Conservation (phyloP, 2,888 invertebrate genomes). For the Ischnus inquisitorius region DNA sequence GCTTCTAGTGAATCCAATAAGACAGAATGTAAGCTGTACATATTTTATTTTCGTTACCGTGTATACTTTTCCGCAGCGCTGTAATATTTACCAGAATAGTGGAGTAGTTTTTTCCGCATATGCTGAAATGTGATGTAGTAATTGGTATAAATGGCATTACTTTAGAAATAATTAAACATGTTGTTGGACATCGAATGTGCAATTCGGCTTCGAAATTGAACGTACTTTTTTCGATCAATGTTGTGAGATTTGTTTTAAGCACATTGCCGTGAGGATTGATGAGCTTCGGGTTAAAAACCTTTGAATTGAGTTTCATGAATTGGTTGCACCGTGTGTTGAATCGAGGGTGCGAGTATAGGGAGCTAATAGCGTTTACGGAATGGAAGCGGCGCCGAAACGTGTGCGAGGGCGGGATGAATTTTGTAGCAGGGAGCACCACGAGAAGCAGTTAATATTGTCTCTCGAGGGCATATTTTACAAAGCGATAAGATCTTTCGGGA, state of each 20-base stretch:
- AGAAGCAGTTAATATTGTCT: slow-evolving; percentile 85
- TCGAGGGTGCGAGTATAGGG: slow-evolving; percentile 55
- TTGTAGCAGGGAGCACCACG: slow-evolving; percentile 73
- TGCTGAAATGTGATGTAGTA: too few relatives aligned
- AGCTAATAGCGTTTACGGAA: slow-evolving; percentile 76
- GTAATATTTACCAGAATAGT: too few relatives aligned
- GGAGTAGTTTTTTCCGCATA: too few relatives aligned
- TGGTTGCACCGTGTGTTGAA: slow-evolving; percentile 20
- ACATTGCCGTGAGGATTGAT: background rate
- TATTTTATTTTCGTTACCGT: background rate
- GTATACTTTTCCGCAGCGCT: too few relatives aligned
- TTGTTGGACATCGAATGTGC: background rate
- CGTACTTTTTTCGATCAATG: background rate
- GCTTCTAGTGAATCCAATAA: too few relatives aligned
- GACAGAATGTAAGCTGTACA: background rate
- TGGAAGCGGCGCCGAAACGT: slow-evolving; percentile 60
- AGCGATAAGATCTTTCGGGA: slow-evolving; percentile 84
- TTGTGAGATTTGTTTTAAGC: background rate
- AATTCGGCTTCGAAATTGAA: background rate
- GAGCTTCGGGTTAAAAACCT: slow-evolving; percentile 12
- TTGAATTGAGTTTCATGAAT: slow-evolving; percentile 3
- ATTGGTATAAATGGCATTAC: background rate
- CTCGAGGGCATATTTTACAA: slow-evolving; percentile 84
- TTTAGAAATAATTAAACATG: background rate
- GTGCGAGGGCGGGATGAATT: slow-evolving; percentile 69